phyloP scores from a whole-genome alignment of 1,140 invertebrate species.

The Ips nitidus region DNA sequence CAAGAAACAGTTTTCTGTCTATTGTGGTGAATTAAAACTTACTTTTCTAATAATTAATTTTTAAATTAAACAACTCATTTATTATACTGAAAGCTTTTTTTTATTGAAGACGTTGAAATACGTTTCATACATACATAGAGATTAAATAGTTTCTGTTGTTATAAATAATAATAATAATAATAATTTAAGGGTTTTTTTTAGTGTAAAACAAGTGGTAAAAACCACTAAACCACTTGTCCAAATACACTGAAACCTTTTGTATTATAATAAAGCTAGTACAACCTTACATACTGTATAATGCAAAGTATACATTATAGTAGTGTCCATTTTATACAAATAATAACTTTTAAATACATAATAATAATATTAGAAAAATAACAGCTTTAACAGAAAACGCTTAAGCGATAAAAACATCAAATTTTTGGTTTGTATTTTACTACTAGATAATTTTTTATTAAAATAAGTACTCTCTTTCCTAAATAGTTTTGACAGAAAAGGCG shows the following conservation, averaged over 20 bases:
- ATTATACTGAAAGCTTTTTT: conserved; percentile 47
- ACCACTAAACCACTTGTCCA: conserved; percentile 41
- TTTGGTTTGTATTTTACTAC: not conserved
- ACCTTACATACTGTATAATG: not conserved
- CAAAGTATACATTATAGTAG: conserved; percentile 34
- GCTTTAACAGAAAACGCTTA: conserved; percentile 44
- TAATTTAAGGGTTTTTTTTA: conserved; percentile 18
- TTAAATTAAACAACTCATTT: conserved; percentile 11
- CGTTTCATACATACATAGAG: conserved; percentile 41
- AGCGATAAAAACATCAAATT: conserved; percentile 37
- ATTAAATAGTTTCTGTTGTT: conserved; percentile 42
- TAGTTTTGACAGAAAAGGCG: not conserved
- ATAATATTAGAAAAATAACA: conserved; percentile 48
- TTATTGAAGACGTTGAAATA: conserved; percentile 31
- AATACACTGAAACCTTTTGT: not conserved
- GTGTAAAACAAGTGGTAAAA: conserved; percentile 37
- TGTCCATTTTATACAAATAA: conserved; percentile 46
- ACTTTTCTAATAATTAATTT: no score
- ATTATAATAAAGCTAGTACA: conserved; percentile 40
- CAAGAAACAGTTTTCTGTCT: no score
- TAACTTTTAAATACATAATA: conserved; percentile 45
- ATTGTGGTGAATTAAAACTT: no score
- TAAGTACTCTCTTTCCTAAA: conserved; percentile 36
- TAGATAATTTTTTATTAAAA: conserved; percentile 35
- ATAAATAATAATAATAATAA: conserved; percentile 38